phyloP scores from a whole-genome alignment of 1,140 invertebrate species.

The Cydia strobilella region DNA sequence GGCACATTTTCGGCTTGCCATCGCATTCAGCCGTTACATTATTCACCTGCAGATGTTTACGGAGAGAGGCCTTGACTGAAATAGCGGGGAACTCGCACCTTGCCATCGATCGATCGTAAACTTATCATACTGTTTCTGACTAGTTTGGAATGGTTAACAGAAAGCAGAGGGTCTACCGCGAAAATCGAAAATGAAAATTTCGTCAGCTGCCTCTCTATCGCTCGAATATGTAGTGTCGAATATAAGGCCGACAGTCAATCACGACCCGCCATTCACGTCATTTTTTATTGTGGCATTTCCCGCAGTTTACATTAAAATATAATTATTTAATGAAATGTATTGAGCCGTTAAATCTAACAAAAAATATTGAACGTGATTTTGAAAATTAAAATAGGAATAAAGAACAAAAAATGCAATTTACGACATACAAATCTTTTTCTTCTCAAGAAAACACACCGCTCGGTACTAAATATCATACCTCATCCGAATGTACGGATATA shows the following conservation, averaged over 20 bases:
- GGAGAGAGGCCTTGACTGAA: slow-evolving; percentile 26
- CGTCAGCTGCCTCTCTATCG: no score
- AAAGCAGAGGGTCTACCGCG: neutral
- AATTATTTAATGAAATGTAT: no score
- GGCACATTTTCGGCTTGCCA: neutral
- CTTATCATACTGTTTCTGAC: neutral
- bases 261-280: no score
- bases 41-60: slow-evolving; percentile 30
- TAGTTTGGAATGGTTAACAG: neutral
- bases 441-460: neutral
- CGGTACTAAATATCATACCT: slow-evolving; percentile 18
- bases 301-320: no score
- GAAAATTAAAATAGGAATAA: neutral
- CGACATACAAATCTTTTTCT: neutral
- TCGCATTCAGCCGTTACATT: slow-evolving; percentile 10
- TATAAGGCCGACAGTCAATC: no score
- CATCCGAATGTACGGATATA: slow-evolving; percentile 22
- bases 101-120: slow-evolving; percentile 30
- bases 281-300: no score
- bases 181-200: no score
- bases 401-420: slow-evolving; percentile 9
- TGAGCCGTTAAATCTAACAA: no score
- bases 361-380: no score
- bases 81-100: slow-evolving; percentile 20
- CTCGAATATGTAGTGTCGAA: no score